Conservation (phyloP, 2,113 vertebrate genomes). For the Muscicapa adusta region DNA sequence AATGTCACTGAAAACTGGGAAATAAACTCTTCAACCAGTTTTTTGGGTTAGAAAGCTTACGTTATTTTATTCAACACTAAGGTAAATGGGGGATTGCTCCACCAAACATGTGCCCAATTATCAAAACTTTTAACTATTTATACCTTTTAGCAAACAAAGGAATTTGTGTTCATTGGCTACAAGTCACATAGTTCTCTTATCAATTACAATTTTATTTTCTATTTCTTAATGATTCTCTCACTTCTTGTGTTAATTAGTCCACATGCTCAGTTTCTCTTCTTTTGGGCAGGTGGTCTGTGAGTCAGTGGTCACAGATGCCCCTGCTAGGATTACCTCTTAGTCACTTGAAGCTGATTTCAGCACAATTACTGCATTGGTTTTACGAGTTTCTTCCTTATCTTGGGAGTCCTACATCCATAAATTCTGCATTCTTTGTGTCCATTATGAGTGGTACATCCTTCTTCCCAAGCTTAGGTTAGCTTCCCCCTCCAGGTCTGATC, state of each 20-base stretch:
- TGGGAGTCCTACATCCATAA: neutral
- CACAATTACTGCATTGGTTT: neutral
- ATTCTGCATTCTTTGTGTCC: neutral
- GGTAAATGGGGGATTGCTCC: neutral
- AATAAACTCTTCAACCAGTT: neutral
- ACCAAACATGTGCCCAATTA: neutral
- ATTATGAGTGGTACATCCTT: neutral
- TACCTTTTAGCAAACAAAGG: neutral
- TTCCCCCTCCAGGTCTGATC: neutral
- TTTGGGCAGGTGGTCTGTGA: neutral
- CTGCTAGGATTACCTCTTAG: neutral
- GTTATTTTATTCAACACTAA: neutral
- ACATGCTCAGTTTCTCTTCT: neutral
- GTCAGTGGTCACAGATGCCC: neutral
- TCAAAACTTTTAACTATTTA: neutral
- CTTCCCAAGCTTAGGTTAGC: neutral
- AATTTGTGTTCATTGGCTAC: neutral
- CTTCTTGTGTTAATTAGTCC: too few species aligned
- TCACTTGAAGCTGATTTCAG: neutral
- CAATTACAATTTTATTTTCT: neutral
- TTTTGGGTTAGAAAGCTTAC: neutral
- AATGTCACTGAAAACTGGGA: neutral
- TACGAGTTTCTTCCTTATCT: neutral
- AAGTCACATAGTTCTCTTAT: neutral
- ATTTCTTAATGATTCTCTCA: neutral